phyloP scores from a whole-genome alignment of 2,888 invertebrate genomes.

The Ochlodes sylvanus region DNA sequence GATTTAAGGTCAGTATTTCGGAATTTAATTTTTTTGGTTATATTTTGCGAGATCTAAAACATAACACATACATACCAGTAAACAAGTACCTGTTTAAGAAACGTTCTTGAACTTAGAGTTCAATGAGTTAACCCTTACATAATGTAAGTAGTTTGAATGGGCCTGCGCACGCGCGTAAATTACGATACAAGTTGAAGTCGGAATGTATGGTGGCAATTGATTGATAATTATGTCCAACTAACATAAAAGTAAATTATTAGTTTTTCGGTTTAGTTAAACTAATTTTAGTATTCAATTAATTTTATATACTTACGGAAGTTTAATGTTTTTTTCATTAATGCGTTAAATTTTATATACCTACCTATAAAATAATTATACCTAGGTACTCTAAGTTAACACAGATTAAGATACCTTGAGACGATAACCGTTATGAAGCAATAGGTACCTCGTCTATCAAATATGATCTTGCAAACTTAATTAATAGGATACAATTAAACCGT shows the following conservation, averaged over 20 bases:
- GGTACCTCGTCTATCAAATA: background rate
- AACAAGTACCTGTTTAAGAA: background rate
- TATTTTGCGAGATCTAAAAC: background rate
- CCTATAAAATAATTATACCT: too few species aligned
- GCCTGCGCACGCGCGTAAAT: slow-evolving; percentile 28
- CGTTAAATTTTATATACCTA: too few species aligned
- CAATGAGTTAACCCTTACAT: slow-evolving; percentile 51
- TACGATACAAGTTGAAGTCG: slow-evolving; percentile 1
- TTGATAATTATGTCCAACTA: slow-evolving; percentile 1
- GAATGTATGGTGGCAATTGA: slow-evolving; percentile 17
- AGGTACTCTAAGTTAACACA: too few species aligned
- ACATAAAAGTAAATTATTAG: background rate
- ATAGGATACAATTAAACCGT: slow-evolving; percentile 29
- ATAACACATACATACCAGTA: background rate
- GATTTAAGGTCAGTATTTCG: slow-evolving; percentile 64
- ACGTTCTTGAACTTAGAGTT: slow-evolving; percentile 42
- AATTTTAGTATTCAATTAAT: too few species aligned
- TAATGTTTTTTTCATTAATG: too few species aligned
- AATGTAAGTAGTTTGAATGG: slow-evolving; percentile 43
- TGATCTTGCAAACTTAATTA: slow-evolving; percentile 14
- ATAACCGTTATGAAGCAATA: background rate
- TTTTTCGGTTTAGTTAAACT: too few species aligned
- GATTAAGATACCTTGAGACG: background rate
- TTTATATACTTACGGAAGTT: too few species aligned
- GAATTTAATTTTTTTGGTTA: background rate